These are phyloP conservation scores for Danio albolineatus DNA, from an alignment of 2,797 vertebrate genomes.

Conservation along the genomic window DNA sequence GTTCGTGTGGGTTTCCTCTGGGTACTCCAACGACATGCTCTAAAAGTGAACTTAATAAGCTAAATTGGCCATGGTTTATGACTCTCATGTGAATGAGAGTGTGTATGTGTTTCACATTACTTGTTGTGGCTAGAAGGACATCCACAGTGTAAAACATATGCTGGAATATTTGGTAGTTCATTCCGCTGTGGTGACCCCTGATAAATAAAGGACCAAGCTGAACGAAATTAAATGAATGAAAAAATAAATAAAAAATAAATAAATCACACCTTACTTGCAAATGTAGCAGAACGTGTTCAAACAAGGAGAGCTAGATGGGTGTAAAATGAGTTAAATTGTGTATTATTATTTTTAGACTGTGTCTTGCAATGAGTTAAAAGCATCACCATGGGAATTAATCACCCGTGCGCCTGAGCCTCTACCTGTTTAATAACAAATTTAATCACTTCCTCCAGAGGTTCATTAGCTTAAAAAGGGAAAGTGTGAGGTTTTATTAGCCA, in stretches of 20 bases:
- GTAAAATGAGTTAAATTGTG: constrained; percentile 65
- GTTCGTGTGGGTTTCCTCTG: too few relatives aligned
- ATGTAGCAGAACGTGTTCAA: constrained; percentile 41
- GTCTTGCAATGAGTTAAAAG: constrained; percentile 57
- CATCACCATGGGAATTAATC: constrained; percentile 68
- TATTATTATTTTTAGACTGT: constrained; percentile 63
- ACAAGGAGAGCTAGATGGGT: constrained; percentile 46
- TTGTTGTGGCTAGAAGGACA: too few relatives aligned
- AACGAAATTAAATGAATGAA: background rate
- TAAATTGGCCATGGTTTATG: too few relatives aligned
- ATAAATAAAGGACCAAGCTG: too few relatives aligned
- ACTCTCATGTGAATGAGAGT: too few relatives aligned
- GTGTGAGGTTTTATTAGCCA: constrained; percentile 74
- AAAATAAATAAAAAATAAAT: background rate
- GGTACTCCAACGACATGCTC: too few relatives aligned
- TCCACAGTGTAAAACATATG: too few relatives aligned
- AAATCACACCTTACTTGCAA: background rate
- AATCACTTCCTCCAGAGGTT: constrained; percentile 74
- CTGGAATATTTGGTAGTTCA: too few relatives aligned
- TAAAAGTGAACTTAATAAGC: too few relatives aligned
- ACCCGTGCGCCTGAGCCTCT: constrained; percentile 67
- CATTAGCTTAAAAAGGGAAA: constrained; percentile 71
- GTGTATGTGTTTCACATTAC: too few relatives aligned
- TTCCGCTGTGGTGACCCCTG: too few relatives aligned
- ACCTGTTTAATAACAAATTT: constrained; percentile 80